Evolutionary conservation across 64 coral and sea anemone genomes (phyloP), one percentile per base, ranked within the genome.

Genomic region (Actinia equina): DNA sequence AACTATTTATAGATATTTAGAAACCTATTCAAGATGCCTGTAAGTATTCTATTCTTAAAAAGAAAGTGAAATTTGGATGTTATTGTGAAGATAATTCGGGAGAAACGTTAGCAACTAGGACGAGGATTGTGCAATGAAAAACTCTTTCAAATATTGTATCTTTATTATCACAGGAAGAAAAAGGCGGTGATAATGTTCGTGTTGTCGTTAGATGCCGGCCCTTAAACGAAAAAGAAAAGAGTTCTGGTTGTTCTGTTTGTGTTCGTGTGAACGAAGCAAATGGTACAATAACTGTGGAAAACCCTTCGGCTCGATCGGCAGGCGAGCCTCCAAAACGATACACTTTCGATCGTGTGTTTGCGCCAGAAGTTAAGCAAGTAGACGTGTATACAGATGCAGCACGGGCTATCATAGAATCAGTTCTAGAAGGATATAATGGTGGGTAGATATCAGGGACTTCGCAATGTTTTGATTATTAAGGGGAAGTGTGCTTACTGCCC

Each of bases 371-470:
- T 14, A 98, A 98, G 59, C 96, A 98, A 83, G 91, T 95, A 44
- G 96, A 98, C 88, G 90, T 98, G 8, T 98, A 98, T 80, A 98
- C 94, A 86, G 96, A 98, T 93, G 96, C 96, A 46, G 96, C 96
- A 13, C 88, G 96, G 70, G 93, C 93, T 14, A 95, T 98, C 92
- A 90, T 98, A 43, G 89, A 95, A 71, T 95, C 89, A 54, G 96
- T 98, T 43, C 83, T 95, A n/a, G 96, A 98, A 54, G 96, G 96
- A 46, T 98, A 98, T 85, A 98, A 98, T 55, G 96, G 96, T 98
- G 69, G 78, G 80, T 76, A 74, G 5, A 17, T 41, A 27, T 11
- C 46, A 49, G 46, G 46, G 46, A 49, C 46, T 49, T 49, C 46
- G 4, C 46, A 49, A 37, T 37, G 30, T 37, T 37, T 37, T 37